Base-by-base conservation (phyloP, 35 echinoderm and acorn worm species). In the Apostichopus japonicus region DNA sequence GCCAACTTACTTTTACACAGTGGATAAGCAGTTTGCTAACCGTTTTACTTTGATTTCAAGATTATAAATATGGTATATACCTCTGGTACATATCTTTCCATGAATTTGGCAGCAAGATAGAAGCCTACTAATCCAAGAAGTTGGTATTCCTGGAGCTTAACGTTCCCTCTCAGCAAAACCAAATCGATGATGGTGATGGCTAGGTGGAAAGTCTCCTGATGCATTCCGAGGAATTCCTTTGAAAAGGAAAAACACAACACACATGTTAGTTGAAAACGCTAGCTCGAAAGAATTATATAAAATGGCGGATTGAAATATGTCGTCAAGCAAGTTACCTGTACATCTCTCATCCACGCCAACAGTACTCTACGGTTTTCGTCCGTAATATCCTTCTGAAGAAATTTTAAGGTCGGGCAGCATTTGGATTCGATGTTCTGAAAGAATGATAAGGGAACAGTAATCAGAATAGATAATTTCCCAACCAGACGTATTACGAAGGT, bases 21-120 rank as follows among this genome's bases (percentile, higher is more conserved):
- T n/a, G n/a, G n/a, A n/a, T n/a, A n/a, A n/a, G n/a, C n/a, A n/a
- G n/a, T n/a, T n/a, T n/a, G n/a, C n/a, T n/a, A n/a, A 10, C 81
- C 81, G 21, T 44, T 44, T 52, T 54, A 54, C n/a, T n/a, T n/a
- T n/a, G n/a, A n/a, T n/a, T n/a, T n/a, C n/a, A 17, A 56, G 67
- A 44, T 44, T 44, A 44, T 4, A 44, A 3, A 44, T 4, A 44
- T 44, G 2, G 33, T 80, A 56, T 80, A 56, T 55, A 93, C 92
- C 52, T 87, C 65, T 7, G 92, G 92, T 19, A 93, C 24, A 79
- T 93, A 93, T 63, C 61, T 83, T 15, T 93, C 92, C 65, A 54
- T 44, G 57, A 81, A 93, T 27, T 93, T 93, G 10, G 80, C 80
- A 10, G 92, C 92, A n/a, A 93, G 51, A 67, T 70, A 87, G 6